phyloP scores from a whole-genome alignment of 37 sponge, comb jelly and placozoan species.

The Agelas oroides region DNA sequence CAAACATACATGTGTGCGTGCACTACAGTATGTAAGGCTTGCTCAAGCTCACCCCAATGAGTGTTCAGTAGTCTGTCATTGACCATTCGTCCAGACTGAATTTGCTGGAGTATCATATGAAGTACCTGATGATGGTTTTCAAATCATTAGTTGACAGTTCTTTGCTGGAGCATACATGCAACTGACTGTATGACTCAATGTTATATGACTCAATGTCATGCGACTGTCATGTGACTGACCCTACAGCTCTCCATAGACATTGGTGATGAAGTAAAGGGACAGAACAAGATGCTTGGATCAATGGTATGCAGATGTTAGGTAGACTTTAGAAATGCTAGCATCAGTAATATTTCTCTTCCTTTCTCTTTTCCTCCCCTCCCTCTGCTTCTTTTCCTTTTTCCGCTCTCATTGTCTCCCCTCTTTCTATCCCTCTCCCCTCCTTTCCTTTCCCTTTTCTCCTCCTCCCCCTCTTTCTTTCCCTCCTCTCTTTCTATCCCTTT shows the following conservation, averaged over 20 bases:
- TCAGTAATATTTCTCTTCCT: background rate
- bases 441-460: background rate
- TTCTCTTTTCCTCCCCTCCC: background rate
- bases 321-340: background rate
- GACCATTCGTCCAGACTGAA: too few species aligned
- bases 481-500: background rate
- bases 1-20: too few species aligned
- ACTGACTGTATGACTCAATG: too few species aligned
- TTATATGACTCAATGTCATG: background rate
- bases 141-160: too few species aligned
- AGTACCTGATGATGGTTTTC: too few species aligned
- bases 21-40: too few species aligned
- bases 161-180: too few species aligned
- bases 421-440: background rate
- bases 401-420: background rate
- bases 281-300: constrained; percentile 56
- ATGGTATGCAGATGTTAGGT: constrained; percentile 80
- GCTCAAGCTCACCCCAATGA: too few species aligned
- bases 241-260: constrained; percentile 83
- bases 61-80: too few species aligned
- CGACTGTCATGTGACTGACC: background rate
- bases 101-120: too few species aligned
- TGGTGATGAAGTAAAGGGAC: constrained; percentile 84
- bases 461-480: background rate
- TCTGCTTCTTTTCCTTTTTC: too few species aligned